Base-by-base conservation (phyloP, 2,888 invertebrate genomes). In the Melieria picta region DNA sequence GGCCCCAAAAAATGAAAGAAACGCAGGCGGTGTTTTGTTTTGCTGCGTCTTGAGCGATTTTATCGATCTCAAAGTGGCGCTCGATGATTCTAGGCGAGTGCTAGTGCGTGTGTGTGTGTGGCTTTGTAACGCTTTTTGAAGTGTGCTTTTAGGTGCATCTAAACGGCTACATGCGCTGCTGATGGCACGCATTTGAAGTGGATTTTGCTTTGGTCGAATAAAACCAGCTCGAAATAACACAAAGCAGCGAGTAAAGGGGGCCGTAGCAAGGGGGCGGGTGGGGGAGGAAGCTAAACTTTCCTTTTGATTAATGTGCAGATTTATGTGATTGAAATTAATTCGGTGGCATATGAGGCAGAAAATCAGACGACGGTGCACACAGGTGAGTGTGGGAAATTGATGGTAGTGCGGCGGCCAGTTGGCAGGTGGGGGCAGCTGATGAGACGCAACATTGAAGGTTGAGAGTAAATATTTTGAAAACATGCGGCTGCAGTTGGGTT, bases 251-350 rank as follows among this genome's bases (percentile, higher is more conserved):
- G 11, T 11, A 43, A 60, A 67, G 30, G 30, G 30, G 30, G 30
- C 3, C 30, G 30, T 30, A 30, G 30, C 30, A 30, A 3, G 30
- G 30, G 16, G 30, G 30, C 2, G 30, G 30, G 43, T 67, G n/a
- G 16, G 50, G 60, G 11, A 52, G 43, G 30, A 56, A 55, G 62
- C 46, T 47, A 69, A 63, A 62, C 57, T 55, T 69, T 72, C 58
- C 66, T 61, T 64, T 73, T 75, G 75, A 75, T 75, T 71, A 69
- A 75, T 75, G 71, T 42, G 11, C 42, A 56, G 66, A 72, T 75
- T 75, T 67, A 73, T 75, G 69, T 72, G 75, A 75, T 67, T 73
- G 73, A 73, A 75, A 75, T 75, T 73, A 72, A 75, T 75, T 75
- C 63, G 62, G n/a, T 69, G 69, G 62, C 61, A 47, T 63, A 69